Conservation (phyloP, 2,113 vertebrate genomes). For the Rhea pennata region DNA sequence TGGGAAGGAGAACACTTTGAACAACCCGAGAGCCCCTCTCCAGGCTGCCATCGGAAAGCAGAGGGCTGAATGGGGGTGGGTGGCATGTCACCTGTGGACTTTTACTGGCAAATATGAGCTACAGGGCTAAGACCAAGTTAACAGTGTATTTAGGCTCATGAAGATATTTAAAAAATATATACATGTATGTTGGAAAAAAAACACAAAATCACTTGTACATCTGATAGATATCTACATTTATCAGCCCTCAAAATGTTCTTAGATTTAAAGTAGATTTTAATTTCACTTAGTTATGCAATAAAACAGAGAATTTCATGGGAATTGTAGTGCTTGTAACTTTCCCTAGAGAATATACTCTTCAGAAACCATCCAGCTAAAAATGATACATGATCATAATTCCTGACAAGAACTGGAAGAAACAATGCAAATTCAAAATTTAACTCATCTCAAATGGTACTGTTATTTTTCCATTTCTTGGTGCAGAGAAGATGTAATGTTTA, state of each 20-base stretch:
- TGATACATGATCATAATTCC: not conserved
- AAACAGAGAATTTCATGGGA: not conserved
- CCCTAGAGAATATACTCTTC: not conserved
- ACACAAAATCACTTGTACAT: not conserved
- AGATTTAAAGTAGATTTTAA: not conserved
- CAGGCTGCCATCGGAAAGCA: not conserved
- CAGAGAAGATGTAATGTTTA: not conserved
- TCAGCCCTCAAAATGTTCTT: not conserved
- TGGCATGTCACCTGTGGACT: not conserved
- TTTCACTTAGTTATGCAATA: fast-evolving
- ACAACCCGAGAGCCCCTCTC: not conserved
- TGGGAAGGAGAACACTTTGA: not conserved
- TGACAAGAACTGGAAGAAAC: not conserved
- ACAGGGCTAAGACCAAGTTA: not conserved
- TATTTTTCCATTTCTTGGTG: not conserved
- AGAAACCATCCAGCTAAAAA: not conserved
- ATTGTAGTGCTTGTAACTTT: not conserved
- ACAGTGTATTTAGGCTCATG: not conserved
- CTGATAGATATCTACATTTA: not conserved
- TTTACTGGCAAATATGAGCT: not conserved
- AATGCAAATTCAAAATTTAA: not conserved
- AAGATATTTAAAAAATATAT: not conserved
- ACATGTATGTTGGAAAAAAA: too few relatives aligned
- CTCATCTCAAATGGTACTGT: not conserved
- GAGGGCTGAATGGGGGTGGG: not conserved